Evolutionary conservation across 2,113 vertebrate genomes (phyloP), one percentile per base, ranked within the genome.

Genomic region (Astur gentilis): DNA sequence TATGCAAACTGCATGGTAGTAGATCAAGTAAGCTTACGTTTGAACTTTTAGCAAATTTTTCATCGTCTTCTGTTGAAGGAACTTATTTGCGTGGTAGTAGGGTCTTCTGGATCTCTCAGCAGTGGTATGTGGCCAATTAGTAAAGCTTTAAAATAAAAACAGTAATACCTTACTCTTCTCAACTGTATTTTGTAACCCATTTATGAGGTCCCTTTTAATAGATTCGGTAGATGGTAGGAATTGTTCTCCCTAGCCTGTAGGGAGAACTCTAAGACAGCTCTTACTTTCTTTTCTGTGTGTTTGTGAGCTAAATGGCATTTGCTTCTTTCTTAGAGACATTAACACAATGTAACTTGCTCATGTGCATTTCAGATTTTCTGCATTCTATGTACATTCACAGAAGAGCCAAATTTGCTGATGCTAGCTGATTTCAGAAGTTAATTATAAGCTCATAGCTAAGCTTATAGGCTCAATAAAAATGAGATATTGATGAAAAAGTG

Each of bases 1-100:
- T 99, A 99, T 49, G 98, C 98, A 82, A 99, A 99, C 86, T 97
- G 98, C 93, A 99, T 99, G 99, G 98, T 99, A 66, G 98, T 99
- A 72, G 98, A 99, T 55, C 98, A 98, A 97, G 99, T 99, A 97
- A 95, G 83, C 27, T 86, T 77, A 45, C 45, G 7, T 45, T 67
- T 84, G 19, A 83, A 69, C 9, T 50, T 91, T 11, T n/a, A 20
- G 6, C 16, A 66, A 38, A 2, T 15, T 84, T 73, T 77, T 66
- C 8, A 36, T 84, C 1, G 0, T 79, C 20, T 69, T 87, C 44
- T 62, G 7, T 49, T 92, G 32, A 60, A 84, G 21, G 81, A 71
- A 42, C 36, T 60, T 89, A 23, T 34, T 57, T 72, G 5, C 62
- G 27, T 55, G 26, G 27, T 55, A 60, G 5, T 34, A 83, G 26